These are phyloP conservation scores for Heteromyza rotundicornis DNA, from an alignment of 2,888 invertebrate species.

Conservation along the genomic window DNA sequence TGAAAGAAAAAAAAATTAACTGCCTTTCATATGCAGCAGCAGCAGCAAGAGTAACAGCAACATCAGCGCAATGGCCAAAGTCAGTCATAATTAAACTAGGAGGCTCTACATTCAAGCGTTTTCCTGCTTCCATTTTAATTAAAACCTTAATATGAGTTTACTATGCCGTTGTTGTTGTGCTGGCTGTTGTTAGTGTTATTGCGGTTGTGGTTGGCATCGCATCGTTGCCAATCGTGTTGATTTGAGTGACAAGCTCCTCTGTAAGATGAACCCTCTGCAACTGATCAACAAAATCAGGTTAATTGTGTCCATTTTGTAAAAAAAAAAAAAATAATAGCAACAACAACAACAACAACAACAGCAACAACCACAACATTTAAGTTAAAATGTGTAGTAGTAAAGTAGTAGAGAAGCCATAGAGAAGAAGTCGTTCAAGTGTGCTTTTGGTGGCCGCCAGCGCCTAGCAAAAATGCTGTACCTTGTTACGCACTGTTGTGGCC, in stretches of 20 bases:
- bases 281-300: conserved; percentile 37
- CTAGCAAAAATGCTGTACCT: too few species aligned
- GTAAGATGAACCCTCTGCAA: conserved; percentile 34
- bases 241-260: conserved; percentile 39
- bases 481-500: too few species aligned
- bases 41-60: too few species aligned
- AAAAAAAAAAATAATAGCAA: conserved; percentile 6
- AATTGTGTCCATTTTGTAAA: conserved; percentile 42
- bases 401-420: too few species aligned
- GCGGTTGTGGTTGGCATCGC: not conserved
- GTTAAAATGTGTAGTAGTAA: too few species aligned
- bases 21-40: not conserved
- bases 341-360: not conserved
- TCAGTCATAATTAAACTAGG: not conserved
- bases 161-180: not conserved
- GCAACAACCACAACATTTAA: too few species aligned
- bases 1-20: conserved; percentile 4
- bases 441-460: too few species aligned
- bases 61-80: not conserved
- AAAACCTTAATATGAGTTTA: conserved; percentile 28
- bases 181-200: not conserved
- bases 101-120: conserved; percentile 22
- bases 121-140: conserved; percentile 33
- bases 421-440: too few species aligned
- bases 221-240: conserved; percentile 28